phyloP scores from a whole-genome alignment of 2,797 vertebrate genomes.

The Gymnothorax javanicus region DNA sequence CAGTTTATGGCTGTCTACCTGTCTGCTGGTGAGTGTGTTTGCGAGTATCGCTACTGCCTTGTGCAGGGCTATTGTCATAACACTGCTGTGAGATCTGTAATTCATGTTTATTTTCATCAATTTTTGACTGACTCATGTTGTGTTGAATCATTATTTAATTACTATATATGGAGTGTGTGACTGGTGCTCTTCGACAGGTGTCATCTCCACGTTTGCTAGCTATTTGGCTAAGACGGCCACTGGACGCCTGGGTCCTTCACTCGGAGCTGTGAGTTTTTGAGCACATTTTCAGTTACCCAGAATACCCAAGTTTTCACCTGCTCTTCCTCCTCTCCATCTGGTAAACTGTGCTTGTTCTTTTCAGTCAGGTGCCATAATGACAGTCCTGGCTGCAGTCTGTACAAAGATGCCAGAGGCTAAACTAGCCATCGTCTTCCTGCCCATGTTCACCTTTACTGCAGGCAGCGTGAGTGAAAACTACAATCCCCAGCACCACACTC shows the following conservation, averaged over 20 bases:
- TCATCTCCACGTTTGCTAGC: conserved; percentile 85
- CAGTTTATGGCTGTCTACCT: conserved; percentile 93
- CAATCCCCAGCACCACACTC: not conserved
- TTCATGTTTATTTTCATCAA: not conserved
- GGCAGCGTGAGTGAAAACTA: conserved; percentile 76
- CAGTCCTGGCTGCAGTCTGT: conserved; percentile 88
- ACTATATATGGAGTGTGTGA: conserved; percentile 15
- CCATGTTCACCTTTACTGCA: conserved; percentile 91
- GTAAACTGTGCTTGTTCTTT: conserved; percentile 21
- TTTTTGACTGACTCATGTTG: not conserved
- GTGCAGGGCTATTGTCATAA: not conserved
- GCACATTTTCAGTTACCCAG: not conserved
- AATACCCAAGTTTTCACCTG: not conserved
- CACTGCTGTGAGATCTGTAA: not conserved
- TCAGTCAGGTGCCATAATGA: conserved; percentile 96
- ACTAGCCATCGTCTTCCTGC: conserved; percentile 91
- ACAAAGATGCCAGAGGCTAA: conserved; percentile 91
- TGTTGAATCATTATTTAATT: not conserved
- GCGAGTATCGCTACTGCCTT: not conserved
- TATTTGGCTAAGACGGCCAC: conserved; percentile 82
- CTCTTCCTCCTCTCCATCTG: not conserved
- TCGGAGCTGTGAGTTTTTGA: conserved; percentile 85
- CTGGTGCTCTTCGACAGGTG: conserved; percentile 68
- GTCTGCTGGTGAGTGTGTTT: conserved; percentile 81
- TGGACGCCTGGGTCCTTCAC: conserved; percentile 84